Evolutionary conservation across 2,888 invertebrate species (phyloP).

Genomic region (Caenorhabditis imperialis): DNA sequence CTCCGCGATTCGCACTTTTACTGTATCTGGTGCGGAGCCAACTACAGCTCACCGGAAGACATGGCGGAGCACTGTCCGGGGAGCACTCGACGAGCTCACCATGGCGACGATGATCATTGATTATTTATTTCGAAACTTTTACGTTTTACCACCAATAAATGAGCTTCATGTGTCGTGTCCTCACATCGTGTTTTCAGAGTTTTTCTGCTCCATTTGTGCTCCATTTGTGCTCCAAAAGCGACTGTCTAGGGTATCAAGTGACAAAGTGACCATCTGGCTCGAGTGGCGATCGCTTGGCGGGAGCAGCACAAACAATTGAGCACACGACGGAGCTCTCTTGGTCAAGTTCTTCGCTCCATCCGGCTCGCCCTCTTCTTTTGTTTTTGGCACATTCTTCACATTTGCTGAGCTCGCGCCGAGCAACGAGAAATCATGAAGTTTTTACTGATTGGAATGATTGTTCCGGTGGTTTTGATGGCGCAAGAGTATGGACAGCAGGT

Average conservation of each 20-base stretch:
- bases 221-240: conserved; percentile 15
- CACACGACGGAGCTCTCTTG: conserved; percentile 45
- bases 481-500: conserved; percentile 18
- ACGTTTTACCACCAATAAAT: too few relatives aligned
- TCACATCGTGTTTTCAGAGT: conserved; percentile 28
- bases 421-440: conserved; percentile 9
- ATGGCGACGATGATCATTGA: conserved; percentile 56
- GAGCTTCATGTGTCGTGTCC: too few relatives aligned
- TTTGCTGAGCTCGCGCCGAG: conserved; percentile 6
- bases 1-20: conserved; percentile 69
- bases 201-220: conserved; percentile 6
- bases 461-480: conserved; percentile 7
- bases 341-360: conserved; percentile 13
- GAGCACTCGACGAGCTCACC: conserved; percentile 64
- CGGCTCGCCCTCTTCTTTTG: conserved; percentile 10
- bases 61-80: conserved; percentile 69
- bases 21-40: conserved; percentile 74
- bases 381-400: neutral
- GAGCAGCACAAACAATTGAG: conserved; percentile 43
- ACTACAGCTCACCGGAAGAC: conserved; percentile 62
- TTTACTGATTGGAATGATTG: conserved; percentile 10
- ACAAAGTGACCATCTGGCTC: conserved; percentile 31
- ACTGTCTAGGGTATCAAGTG: conserved; percentile 40
- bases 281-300: conserved; percentile 46
- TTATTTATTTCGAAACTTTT: too few relatives aligned